These are phyloP conservation scores for Boloria euphrosyne DNA, from an alignment of 2,888 invertebrate species.

Conservation along the genomic window DNA sequence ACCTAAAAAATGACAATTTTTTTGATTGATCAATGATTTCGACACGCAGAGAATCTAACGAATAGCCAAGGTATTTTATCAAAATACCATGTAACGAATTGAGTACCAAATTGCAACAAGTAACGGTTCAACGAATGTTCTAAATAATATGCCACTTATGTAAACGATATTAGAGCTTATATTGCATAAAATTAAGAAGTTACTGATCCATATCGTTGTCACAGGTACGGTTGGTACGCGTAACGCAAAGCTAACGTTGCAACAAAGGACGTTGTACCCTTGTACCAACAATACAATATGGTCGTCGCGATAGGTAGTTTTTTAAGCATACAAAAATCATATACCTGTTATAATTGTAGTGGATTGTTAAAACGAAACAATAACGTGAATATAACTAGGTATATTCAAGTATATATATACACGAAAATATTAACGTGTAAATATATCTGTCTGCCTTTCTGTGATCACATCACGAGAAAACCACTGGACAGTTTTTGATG, in stretches of 20 bases:
- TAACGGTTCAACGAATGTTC: not conserved
- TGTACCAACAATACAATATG: conserved; percentile 2
- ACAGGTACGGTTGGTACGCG: conserved; percentile 28
- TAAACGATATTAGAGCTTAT: conserved; percentile 11
- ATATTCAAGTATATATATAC: too few relatives aligned
- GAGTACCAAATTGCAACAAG: too few relatives aligned
- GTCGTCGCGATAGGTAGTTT: conserved; percentile 1
- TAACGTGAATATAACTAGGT: too few relatives aligned
- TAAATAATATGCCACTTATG: conserved; percentile 4
- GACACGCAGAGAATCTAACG: too few relatives aligned
- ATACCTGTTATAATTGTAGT: not conserved
- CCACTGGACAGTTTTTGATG: too few relatives aligned
- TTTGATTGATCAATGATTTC: too few relatives aligned
- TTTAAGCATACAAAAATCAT: not conserved
- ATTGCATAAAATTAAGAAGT: conserved; percentile 15
- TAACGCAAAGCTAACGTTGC: conserved; percentile 22
- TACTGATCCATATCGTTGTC: conserved; percentile 32
- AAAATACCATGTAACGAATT: too few relatives aligned
- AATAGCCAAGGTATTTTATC: too few relatives aligned
- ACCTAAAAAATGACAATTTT: too few relatives aligned
- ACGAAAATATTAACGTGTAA: too few relatives aligned
- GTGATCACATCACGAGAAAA: too few relatives aligned
- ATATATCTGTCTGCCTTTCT: too few relatives aligned
- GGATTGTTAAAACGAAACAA: not conserved
- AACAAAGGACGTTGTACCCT: conserved; percentile 20